Conservation (phyloP, 1,140 invertebrate genomes). For the Saccostrea glomerata region DNA sequence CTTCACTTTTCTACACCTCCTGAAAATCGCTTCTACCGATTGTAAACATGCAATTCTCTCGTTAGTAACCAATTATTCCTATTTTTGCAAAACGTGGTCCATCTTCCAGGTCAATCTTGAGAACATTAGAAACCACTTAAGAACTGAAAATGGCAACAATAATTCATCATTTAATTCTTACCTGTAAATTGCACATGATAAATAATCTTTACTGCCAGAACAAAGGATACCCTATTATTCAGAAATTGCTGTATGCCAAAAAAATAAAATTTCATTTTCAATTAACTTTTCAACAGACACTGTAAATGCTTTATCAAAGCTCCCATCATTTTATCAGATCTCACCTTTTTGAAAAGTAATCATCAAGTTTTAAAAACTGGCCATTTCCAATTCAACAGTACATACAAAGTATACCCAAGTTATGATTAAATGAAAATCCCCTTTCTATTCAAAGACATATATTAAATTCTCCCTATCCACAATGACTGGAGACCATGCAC, state of each 20-base stretch:
- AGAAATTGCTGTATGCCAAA: no score
- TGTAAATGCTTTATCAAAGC: not conserved
- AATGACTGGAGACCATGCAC: not conserved
- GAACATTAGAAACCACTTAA: constrained; percentile 11
- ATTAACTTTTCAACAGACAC: not conserved
- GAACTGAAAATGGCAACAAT: not conserved
- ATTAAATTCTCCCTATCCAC: not conserved
- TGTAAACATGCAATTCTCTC: constrained; percentile 23
- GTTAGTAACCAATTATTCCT: not conserved
- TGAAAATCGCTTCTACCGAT: not conserved
- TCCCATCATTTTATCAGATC: not conserved
- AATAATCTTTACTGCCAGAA: not conserved
- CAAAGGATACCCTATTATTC: no score
- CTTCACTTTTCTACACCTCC: not conserved
- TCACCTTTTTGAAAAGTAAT: not conserved
- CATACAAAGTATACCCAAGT: not conserved
- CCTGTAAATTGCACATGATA: not conserved
- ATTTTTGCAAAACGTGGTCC: not conserved
- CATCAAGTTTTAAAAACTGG: not conserved
- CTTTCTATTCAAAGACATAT: not conserved
- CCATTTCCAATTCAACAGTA: no score
- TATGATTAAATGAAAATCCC: not conserved
- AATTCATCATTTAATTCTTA: not conserved
- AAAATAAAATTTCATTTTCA: no score
- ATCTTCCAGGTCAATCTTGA: not conserved